Evolutionary conservation across 2,113 vertebrate genomes (phyloP).

Genomic region (Clinocottus analis): DNA sequence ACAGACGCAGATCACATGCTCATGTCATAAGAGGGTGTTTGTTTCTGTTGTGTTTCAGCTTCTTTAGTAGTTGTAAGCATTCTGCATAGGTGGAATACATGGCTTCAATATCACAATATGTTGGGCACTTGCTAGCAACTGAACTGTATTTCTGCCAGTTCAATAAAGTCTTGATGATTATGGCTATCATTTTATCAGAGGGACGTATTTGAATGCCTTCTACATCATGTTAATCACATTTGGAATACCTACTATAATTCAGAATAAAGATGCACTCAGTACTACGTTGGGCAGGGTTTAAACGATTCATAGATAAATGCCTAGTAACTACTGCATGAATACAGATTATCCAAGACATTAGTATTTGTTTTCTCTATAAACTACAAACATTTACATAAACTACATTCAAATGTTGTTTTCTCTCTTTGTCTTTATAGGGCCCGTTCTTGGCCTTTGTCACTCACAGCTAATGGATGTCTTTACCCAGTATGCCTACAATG

Average conservation of each 20-base stretch:
- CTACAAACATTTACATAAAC: conserved; percentile 10
- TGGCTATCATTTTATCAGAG: conserved; percentile 3
- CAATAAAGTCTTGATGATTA: background rate
- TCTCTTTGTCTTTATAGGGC: conserved; percentile 63
- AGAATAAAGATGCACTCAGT: background rate
- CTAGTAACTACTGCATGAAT: conserved; percentile 13
- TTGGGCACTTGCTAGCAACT: background rate
- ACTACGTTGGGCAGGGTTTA: background rate
- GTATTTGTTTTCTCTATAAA: background rate
- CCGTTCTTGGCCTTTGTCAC: conserved; percentile 72
- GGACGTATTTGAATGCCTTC: background rate
- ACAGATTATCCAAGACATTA: background rate
- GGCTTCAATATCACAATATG: background rate
- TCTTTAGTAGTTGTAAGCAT: background rate
- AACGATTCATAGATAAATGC: background rate
- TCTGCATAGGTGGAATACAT: background rate
- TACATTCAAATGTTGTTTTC: conserved; percentile 9
- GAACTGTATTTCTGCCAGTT: background rate
- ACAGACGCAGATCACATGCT: too few relatives aligned
- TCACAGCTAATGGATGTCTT: conserved; percentile 91
- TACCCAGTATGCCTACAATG: conserved; percentile 90
- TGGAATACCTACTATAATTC: background rate
- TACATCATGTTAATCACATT: background rate
- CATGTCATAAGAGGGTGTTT: too few relatives aligned
- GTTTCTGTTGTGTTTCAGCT: too few relatives aligned